phyloP scores from a whole-genome alignment of 2,797 vertebrate species.

The Muraenolepis orangiensis region DNA sequence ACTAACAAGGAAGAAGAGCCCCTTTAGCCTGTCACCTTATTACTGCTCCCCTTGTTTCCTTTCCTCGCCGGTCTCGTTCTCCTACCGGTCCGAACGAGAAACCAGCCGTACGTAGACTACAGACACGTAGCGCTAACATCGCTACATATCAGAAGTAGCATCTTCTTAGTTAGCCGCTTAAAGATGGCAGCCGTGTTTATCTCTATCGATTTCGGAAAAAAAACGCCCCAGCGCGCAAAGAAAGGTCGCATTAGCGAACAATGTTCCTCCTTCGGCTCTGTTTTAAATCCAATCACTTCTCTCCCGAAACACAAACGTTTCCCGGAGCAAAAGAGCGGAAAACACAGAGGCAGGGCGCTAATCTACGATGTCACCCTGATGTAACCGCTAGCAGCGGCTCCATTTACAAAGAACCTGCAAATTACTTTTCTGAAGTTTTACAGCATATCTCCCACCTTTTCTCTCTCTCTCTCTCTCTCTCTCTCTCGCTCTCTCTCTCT shows the following conservation, averaged over 20 bases:
- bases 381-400: slow-evolving; percentile 38
- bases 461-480: slow-evolving; percentile 6
- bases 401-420: slow-evolving; percentile 39
- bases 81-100: not conserved
- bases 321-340: slow-evolving; percentile 24
- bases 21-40: not conserved
- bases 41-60: not conserved
- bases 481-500: not conserved
- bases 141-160: not conserved
- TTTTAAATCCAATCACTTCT: slow-evolving; percentile 27
- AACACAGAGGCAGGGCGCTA: slow-evolving; percentile 38
- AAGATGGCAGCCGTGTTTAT: not conserved
- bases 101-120: not conserved
- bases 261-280: slow-evolving; percentile 27
- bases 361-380: slow-evolving; percentile 47
- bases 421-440: slow-evolving; percentile 38
- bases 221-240: too few species aligned
- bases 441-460: slow-evolving; percentile 33
- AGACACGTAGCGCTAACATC: not conserved
- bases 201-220: slow-evolving; percentile 22
- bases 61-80: not conserved
- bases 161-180: not conserved
- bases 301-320: slow-evolving; percentile 27
- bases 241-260: slow-evolving; percentile 26
- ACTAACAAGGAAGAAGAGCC: not conserved